A percentile compares a stretch with the other conserved stretches of the same genome.
Evolutionary conservation across 2,888 invertebrate genomes (phyloP).

Genomic region (Aleiodes testaceus): DNA sequence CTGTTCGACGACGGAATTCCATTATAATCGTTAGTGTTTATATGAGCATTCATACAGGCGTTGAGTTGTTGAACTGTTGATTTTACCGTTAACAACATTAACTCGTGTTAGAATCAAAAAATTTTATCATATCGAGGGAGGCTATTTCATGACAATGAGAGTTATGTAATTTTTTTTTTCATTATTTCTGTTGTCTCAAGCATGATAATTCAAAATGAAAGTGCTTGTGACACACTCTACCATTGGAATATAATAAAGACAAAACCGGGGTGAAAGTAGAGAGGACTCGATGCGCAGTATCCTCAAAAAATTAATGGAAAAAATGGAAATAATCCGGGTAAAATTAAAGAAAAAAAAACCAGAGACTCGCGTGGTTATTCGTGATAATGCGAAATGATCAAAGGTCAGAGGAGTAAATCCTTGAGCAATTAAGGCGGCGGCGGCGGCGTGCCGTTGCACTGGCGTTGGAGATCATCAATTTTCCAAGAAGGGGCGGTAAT

Average conservation of each 20-base stretch:
- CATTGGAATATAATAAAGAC: slow-evolving; percentile 33
- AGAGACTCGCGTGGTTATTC: slow-evolving; percentile 2
- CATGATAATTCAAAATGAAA: slow-evolving; percentile 38
- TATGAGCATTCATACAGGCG: slow-evolving; percentile 14
- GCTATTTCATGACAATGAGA: background rate
- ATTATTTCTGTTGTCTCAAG: slow-evolving; percentile 10
- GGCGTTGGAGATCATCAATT: slow-evolving; percentile 55
- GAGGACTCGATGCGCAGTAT: slow-evolving; percentile 10
- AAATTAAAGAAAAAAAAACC: no score
- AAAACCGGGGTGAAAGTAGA: slow-evolving; percentile 37
- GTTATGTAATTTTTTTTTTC: slow-evolving; percentile 5
- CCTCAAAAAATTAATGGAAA: slow-evolving; percentile 10
- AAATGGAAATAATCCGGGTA: no score
- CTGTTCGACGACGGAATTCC: slow-evolving; percentile 28
- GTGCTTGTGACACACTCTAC: slow-evolving; percentile 32
- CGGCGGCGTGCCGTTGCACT: slow-evolving; percentile 45
- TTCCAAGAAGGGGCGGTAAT: slow-evolving; percentile 53
- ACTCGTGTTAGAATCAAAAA: background rate
- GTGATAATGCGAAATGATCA: slow-evolving; percentile 46
- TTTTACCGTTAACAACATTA: slow-evolving; percentile 20
- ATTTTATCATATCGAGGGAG: background rate
- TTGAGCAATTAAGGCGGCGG: slow-evolving; percentile 50
- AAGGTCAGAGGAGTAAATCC: slow-evolving; percentile 54
- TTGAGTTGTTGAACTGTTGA: slow-evolving; percentile 20
- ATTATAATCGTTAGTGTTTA: slow-evolving; percentile 33